Percentiles rank a stretch among this genome's conserved stretches.
phyloP scores from a whole-genome alignment of 1,140 invertebrate genomes.

The Drosophila orena region DNA sequence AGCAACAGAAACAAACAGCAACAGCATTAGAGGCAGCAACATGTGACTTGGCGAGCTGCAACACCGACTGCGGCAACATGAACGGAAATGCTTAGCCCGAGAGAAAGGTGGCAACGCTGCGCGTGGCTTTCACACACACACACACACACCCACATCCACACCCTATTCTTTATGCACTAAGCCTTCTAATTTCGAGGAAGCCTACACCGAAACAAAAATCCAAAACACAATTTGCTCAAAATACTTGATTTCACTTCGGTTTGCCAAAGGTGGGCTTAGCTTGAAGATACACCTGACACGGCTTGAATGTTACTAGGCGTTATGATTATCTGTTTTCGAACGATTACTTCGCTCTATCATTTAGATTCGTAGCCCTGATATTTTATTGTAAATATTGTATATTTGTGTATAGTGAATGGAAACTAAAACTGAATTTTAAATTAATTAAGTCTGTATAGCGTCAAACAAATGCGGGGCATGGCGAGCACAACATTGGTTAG shows the following conservation, averaged over 20 bases:
- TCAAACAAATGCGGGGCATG: slow-evolving; percentile 51
- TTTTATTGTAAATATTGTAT: slow-evolving; percentile 81
- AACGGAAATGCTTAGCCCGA: slow-evolving; percentile 42
- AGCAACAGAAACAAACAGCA: slow-evolving; percentile 3
- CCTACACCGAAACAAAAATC: neutral
- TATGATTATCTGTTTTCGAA: slow-evolving; percentile 40
- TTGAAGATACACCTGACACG: slow-evolving; percentile 41
- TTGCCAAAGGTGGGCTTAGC: slow-evolving; percentile 41
- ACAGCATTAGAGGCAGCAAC: slow-evolving; percentile 20
- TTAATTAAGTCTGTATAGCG: slow-evolving; percentile 81
- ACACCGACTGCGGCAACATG: slow-evolving; percentile 8
- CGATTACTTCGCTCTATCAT: slow-evolving; percentile 48
- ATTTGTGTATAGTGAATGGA: slow-evolving; percentile 78
- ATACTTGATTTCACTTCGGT: slow-evolving; percentile 56
- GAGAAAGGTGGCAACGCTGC: slow-evolving; percentile 46
- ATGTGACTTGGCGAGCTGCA: slow-evolving; percentile 34
- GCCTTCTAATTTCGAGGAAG: slow-evolving; percentile 24
- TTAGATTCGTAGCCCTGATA: slow-evolving; percentile 49
- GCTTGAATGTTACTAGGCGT: slow-evolving; percentile 60
- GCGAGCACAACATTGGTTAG: slow-evolving; percentile 47
- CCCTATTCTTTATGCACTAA: slow-evolving; percentile 45
- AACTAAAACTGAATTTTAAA: slow-evolving; percentile 76
- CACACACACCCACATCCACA: neutral
- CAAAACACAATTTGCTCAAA: slow-evolving; percentile 76
- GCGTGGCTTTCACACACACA: neutral